phyloP scores from a whole-genome alignment of 1,140 invertebrate species.

The Lycorma delicatula region DNA sequence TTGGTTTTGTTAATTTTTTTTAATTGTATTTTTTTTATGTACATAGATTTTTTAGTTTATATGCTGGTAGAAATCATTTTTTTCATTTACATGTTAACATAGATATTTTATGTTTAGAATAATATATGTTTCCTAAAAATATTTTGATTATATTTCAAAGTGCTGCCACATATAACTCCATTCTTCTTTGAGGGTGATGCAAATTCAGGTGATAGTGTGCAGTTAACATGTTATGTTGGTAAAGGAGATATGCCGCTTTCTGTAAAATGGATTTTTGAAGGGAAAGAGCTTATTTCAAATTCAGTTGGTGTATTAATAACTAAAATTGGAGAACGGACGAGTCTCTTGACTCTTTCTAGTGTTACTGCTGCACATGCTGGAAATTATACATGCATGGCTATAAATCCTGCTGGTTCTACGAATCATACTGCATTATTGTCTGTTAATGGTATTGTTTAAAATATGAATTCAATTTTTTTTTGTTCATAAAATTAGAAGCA shows the following conservation, averaged over 20 bases:
- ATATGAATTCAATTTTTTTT: too few relatives aligned
- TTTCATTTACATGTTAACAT: too few relatives aligned
- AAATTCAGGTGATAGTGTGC: constrained; percentile 41
- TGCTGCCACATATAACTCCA: constrained; percentile 50
- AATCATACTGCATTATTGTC: constrained; percentile 25
- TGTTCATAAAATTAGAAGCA: too few relatives aligned
- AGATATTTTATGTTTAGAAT: too few relatives aligned
- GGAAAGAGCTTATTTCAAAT: constrained; percentile 21
- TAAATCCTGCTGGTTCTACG: constrained; percentile 48
- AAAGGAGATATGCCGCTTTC: constrained; percentile 75
- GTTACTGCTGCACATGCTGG: constrained; percentile 53
- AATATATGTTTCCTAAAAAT: not conserved
- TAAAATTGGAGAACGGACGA: constrained; percentile 43
- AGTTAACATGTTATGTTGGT: constrained; percentile 34
- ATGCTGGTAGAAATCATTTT: too few relatives aligned
- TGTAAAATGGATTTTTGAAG: constrained; percentile 60
- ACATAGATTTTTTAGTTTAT: too few relatives aligned
- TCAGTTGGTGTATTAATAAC: constrained; percentile 31
- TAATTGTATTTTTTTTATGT: too few relatives aligned
- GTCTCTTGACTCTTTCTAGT: constrained; percentile 52
- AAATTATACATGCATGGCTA: constrained; percentile 66
- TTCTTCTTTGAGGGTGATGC: constrained; percentile 51
- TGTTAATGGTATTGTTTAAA: constrained; percentile 33
- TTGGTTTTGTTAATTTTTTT: too few relatives aligned
- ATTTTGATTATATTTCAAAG: constrained; percentile 38